Base-by-base conservation (phyloP, 1,140 invertebrate genomes). In the Goniozus legneri region DNA sequence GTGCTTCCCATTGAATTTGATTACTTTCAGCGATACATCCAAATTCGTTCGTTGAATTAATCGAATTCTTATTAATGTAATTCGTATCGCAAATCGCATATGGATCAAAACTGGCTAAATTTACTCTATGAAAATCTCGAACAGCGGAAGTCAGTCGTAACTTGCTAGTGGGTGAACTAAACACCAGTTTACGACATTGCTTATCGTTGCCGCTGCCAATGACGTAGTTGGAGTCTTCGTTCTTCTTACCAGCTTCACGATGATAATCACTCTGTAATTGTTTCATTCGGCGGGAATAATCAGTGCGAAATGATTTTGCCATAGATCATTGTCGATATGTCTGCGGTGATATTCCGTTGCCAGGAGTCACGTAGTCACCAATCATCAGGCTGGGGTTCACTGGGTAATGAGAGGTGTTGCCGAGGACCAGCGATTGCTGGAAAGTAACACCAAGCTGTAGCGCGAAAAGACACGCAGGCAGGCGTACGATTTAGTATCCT, bases 351-450 rank as follows among this genome's bases (percentile, higher is more conserved):
- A 80, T 75, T 20, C 77, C 75, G 57, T 73, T 79, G 15, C 75
- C 78, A 22, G 82, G 80, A 43, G 82, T 80, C 41, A 84, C 83
- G 68, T 89, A 89, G 67, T 89, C 87, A 43, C 86, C 87, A 59
- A 88, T 89, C 87, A 89, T 88, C 59, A 88, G 77, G 67, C 84
- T 87, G 65, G 83, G 83, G 73, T 84, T 88, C 50, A 88, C 82
- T 48, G 85, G 84, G 61, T 84, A 86, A 62, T 82, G 79, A 14
- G 77, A 77, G 13, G 78, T 76, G 52, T 82, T 83, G 54, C 81
- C 79, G 67, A 85, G 77, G 33, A 82, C 81, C 65, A 80, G 76
- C 69, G 77, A 78, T 73, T 80, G 79, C 73, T 79, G 77, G 65
- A 75, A 75, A 74, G 64, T 73, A 73, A 73, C 70, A 73, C 67